Evolutionary conservation across 2,113 vertebrate genomes (phyloP).

Genomic region (Tachycineta bicolor): DNA sequence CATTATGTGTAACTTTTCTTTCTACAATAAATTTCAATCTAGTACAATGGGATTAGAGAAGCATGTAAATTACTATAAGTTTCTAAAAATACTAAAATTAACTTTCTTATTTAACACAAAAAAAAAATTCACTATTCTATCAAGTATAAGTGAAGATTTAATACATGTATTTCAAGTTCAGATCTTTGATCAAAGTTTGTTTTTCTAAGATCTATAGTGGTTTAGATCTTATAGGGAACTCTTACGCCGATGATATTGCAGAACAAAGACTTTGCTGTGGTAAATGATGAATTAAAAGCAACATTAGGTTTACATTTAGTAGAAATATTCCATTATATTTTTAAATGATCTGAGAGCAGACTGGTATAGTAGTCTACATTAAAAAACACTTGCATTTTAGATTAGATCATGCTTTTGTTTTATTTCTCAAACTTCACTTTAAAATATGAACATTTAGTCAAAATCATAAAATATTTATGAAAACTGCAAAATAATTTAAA

Average conservation of each 20-base stretch:
- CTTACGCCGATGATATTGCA: neutral
- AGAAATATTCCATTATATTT: neutral
- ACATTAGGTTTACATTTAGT: neutral
- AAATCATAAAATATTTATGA: neutral
- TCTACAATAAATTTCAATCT: conserved; percentile 45
- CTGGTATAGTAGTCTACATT: neutral
- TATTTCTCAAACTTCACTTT: neutral
- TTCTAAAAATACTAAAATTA: conserved; percentile 41
- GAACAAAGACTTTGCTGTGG: neutral
- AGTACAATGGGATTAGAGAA: conserved; percentile 23
- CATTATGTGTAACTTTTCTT: conserved; percentile 39
- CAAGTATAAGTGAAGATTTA: neutral
- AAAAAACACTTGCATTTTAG: neutral
- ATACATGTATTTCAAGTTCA: neutral
- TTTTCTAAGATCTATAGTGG: neutral
- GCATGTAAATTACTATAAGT: conserved; percentile 5
- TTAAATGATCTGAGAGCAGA: neutral
- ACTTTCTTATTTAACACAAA: conserved; percentile 15
- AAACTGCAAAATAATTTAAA: neutral
- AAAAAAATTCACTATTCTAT: conserved; percentile 15
- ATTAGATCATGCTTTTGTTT: neutral
- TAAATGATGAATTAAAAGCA: conserved; percentile 29
- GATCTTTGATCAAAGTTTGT: neutral
- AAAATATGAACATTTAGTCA: neutral
- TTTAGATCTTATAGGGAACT: conserved; percentile 1